Percentiles rank a stretch among this genome's conserved stretches.
Conservation (phyloP, 2,797 vertebrate species). For the Kryptolebias ocellatus region DNA sequence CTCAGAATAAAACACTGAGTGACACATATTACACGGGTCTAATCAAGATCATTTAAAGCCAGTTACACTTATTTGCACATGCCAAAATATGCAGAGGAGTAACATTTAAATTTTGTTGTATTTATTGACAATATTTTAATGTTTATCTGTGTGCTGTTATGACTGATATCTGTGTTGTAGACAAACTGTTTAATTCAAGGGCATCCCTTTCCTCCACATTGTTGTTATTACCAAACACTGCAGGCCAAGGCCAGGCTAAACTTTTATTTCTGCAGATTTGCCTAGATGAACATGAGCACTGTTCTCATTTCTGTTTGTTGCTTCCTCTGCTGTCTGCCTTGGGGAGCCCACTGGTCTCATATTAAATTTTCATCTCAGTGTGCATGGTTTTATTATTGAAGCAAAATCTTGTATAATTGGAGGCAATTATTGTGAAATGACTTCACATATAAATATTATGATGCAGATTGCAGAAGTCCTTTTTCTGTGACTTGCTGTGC, state of each 20-base stretch:
- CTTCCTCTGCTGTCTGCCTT: not conserved
- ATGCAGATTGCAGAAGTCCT: not conserved
- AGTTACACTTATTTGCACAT: conserved; percentile 9
- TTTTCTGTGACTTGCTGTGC: not conserved
- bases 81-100: conserved; percentile 21
- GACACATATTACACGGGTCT: conserved; percentile 27
- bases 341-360: conserved; percentile 10
- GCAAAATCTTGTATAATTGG: not conserved
- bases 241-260: conserved; percentile 5
- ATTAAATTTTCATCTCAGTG: conserved; percentile 1
- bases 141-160: not conserved
- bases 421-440: not conserved
- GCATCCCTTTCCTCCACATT: conserved; percentile 17
- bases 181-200: conserved; percentile 29
- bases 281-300: conserved; percentile 10
- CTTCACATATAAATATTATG: not conserved
- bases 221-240: conserved; percentile 19
- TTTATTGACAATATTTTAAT: conserved; percentile 17
- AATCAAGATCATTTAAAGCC: conserved; percentile 9
- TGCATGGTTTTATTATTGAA: not conserved
- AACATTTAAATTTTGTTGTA: conserved; percentile 4
- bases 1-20: conserved; percentile 25
- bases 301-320: conserved; percentile 12
- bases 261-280: conserved; percentile 28
- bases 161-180: conserved; percentile 15